phyloP scores from a whole-genome alignment of 2,888 invertebrate genomes.

The Pandemis heparana region DNA sequence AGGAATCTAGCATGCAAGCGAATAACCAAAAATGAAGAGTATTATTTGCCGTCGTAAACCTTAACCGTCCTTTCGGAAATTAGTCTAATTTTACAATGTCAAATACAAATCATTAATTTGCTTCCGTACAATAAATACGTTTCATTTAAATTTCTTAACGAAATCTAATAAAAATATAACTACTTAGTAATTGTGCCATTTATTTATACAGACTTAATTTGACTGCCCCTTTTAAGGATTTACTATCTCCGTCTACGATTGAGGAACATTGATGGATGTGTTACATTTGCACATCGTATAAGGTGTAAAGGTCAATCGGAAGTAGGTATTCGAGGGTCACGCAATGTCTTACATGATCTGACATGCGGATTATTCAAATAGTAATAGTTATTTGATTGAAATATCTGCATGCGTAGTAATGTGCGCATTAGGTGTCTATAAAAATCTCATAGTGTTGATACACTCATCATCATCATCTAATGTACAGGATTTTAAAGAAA shows the following conservation, averaged over 20 bases:
- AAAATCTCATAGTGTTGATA: background rate
- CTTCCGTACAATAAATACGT: no score
- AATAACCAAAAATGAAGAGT: no score
- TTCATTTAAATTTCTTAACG: no score
- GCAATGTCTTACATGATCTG: constrained; percentile 20
- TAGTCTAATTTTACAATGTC: no score
- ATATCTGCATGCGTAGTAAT: background rate
- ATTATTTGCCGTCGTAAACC: no score
- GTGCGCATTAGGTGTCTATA: background rate
- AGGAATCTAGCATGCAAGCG: background rate
- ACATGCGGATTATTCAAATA: constrained; percentile 18
- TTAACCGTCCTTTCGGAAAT: no score
- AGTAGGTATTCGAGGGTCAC: constrained; percentile 15
- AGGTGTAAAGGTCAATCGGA: constrained; percentile 32
- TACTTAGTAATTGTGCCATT: no score
- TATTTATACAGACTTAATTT: no score
- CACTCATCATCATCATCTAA: background rate
- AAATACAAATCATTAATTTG: no score
- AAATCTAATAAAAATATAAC: no score
- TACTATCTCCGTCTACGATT: background rate
- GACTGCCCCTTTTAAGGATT: background rate
- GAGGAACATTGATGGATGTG: background rate
- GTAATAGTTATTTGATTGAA: constrained; percentile 16
- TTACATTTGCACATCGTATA: constrained; percentile 10
- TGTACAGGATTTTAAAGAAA: background rate